Evolutionary conservation across 1,140 invertebrate species (phyloP).

Genomic region (Drosophila truncata): DNA sequence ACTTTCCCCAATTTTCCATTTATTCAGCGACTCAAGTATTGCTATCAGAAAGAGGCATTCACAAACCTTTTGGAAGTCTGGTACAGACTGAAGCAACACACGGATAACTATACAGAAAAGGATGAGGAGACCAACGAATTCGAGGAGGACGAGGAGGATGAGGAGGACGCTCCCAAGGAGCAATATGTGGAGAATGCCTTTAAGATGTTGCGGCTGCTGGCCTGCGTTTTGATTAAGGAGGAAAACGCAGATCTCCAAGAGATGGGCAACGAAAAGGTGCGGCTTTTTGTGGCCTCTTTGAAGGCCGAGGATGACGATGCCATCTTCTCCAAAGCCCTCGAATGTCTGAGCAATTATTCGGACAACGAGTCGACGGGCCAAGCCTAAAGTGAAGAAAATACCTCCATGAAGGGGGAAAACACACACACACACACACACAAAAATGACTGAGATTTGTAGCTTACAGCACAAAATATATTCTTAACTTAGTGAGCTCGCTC

Average conservation of each 20-base stretch:
- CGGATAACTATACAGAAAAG: constrained; percentile 55
- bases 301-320: constrained; percentile 54
- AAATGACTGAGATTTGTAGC: constrained; percentile 76
- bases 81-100: constrained; percentile 52
- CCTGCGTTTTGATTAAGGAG: constrained; percentile 45
- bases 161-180: constrained; percentile 63
- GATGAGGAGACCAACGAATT: constrained; percentile 64
- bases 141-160: constrained; percentile 67
- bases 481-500: constrained; percentile 27
- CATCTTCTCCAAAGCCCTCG: constrained; percentile 61
- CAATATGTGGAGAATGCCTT: constrained; percentile 71
- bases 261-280: constrained; percentile 41
- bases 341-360: constrained; percentile 42
- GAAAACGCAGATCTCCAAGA: constrained; percentile 55
- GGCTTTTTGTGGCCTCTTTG: constrained; percentile 45
- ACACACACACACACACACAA: not conserved
- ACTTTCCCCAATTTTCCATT: no score
- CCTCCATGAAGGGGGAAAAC: constrained; percentile 26
- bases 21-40: constrained; percentile 64
- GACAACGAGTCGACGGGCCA: constrained; percentile 59
- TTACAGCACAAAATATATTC: constrained; percentile 63
- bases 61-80: constrained; percentile 46
- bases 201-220: constrained; percentile 61
- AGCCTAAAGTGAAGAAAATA: constrained; percentile 62
- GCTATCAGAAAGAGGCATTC: constrained; percentile 60